Evolutionary conservation across 2,113 vertebrate species (phyloP).

Genomic region (Menidia beryllina): DNA sequence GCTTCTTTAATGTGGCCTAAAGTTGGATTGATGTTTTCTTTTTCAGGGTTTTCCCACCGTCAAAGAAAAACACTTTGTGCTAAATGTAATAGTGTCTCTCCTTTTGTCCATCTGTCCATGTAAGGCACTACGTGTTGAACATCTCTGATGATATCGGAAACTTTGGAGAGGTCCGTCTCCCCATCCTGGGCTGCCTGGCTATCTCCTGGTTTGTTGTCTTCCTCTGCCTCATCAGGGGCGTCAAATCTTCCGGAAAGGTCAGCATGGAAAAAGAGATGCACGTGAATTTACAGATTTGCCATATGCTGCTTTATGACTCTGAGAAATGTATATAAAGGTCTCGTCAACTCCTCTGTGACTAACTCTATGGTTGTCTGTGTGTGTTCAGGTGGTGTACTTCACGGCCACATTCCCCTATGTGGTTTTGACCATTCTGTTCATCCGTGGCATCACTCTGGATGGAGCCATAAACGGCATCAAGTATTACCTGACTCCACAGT

Average conservation of each 20-base stretch:
- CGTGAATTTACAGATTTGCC: background rate
- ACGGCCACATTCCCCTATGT: slow-evolving; percentile 97
- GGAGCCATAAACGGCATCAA: slow-evolving; percentile 92
- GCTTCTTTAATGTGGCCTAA: background rate
- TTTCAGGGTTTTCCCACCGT: background rate
- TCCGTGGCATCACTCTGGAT: slow-evolving; percentile 95
- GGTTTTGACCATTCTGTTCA: slow-evolving; percentile 96
- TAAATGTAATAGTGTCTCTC: background rate
- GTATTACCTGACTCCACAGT: slow-evolving; percentile 98
- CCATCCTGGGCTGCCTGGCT: slow-evolving; percentile 93
- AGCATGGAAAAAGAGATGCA: slow-evolving; percentile 30
- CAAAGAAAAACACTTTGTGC: background rate
- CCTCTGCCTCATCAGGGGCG: slow-evolving; percentile 96
- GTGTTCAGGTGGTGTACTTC: slow-evolving; percentile 94
- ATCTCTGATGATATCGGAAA: slow-evolving; percentile 94
- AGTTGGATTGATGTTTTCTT: background rate
- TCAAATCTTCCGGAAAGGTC: slow-evolving; percentile 99
- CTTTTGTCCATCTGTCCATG: background rate
- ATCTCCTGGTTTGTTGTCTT: slow-evolving; percentile 97
- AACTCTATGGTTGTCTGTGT: background rate
- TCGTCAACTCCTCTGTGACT: background rate
- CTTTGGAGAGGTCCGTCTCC: slow-evolving; percentile 93
- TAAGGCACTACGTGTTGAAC: slow-evolving; percentile 92
- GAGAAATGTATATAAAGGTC: background rate
- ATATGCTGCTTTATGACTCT: background rate